Base-by-base conservation (phyloP, 2,113 vertebrate genomes). In the Mystacornis crossleyi region DNA sequence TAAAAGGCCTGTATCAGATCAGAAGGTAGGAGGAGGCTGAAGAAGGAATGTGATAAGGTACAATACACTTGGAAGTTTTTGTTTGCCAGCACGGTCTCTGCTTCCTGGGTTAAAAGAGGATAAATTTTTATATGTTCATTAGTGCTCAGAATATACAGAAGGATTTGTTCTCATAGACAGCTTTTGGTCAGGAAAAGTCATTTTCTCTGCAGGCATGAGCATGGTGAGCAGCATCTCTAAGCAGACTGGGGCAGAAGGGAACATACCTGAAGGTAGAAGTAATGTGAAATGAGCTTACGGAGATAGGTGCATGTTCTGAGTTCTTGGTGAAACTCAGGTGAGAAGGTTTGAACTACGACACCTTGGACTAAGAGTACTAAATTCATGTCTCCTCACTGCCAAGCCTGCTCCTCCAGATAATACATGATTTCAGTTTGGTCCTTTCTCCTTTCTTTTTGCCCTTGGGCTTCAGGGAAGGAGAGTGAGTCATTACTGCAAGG, bases 111-210 rank as follows among this genome's bases (percentile, higher is more conserved):
- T 91, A 23, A 65, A 73, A 72, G 40, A 73, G n/a, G 9, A 18
- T 91, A 55, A 71, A 29, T 29, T n/a, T 85, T 71, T 51, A 4
- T 62, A 11, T 67, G 42, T 51, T 75, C 24, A 23, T 71, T 16
- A 38, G 20, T 26, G 29, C 36, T 62, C 23, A 3, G 18, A 57
- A 36, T 47, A 43, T 4, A 60, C 21, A 71, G 70, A 42, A 62
- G 34, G 18, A 38, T 81, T 77, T 85, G 38, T 86, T 84, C 62
- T 81, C 18, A 42, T 4, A 81, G 81, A 42, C 29, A 66, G 67
- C 57, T 90, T 91, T 85, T 93, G 34, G 26, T 91, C 42, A 51
- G 45, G 45, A 69, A 61, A 90, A 75, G 65, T 53, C 92, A 61
- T 24, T 82, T 86, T 75, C 40, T 75, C 61, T 64, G 53, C 50